A percentile compares a stretch with the other conserved stretches of the same genome.
These are phyloP conservation scores for Corydoras maculifer DNA, from an alignment of 2,113 vertebrate species.

Conservation along the genomic window DNA sequence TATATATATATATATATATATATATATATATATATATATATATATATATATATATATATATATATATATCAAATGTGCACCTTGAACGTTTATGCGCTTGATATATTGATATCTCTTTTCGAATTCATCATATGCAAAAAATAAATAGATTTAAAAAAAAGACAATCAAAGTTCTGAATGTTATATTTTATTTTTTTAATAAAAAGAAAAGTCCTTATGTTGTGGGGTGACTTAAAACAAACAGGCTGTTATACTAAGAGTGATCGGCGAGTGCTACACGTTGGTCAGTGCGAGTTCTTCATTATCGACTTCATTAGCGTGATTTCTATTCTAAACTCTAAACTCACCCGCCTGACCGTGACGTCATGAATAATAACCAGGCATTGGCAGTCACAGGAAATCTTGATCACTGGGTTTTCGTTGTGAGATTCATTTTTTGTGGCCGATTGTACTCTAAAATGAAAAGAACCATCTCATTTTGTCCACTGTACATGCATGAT, in stretches of 20 bases:
- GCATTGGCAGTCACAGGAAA: no score
- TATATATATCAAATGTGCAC: conserved; percentile 69
- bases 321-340: no score
- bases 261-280: conserved; percentile 1
- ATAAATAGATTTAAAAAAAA: conserved; percentile 85
- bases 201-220: conserved; percentile 87
- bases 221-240: conserved; percentile 64
- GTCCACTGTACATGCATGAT: conserved; percentile 19
- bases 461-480: conserved; percentile 9
- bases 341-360: no score
- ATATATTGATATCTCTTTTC: conserved; percentile 74
- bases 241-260: conserved; percentile 20
- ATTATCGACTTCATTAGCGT: conserved; percentile 12
- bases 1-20: conserved; percentile 40
- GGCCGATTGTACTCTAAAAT: not conserved
- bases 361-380: no score
- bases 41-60: conserved; percentile 42
- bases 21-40: conserved; percentile 43
- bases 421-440: not conserved
- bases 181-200: conserved; percentile 96
- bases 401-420: not conserved
- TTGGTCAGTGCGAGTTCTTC: conserved; percentile 20
- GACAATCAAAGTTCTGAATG: conserved; percentile 99
- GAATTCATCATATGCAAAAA: conserved; percentile 83
- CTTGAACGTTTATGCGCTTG: conserved; percentile 82